Evolutionary conservation across 2,888 invertebrate genomes (phyloP), one percentile per base, ranked within the genome.

Genomic region (Gisinianus flammeolus): DNA sequence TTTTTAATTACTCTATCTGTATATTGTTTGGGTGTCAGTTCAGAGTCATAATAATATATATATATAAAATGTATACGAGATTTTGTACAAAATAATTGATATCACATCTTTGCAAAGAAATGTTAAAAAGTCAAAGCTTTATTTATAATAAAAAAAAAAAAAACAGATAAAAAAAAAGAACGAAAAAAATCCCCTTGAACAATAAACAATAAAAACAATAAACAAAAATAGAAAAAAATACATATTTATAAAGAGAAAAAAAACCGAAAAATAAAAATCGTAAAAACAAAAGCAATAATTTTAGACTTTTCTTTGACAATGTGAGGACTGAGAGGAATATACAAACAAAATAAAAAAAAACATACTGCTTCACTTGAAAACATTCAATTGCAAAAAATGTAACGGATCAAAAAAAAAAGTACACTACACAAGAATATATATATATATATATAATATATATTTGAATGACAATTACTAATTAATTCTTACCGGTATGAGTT

Each of bases 401-500:
- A 44, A 44, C 44, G 19, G 19, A 44, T 44, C 44, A 44, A 44
- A 44, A 44, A 4, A n/a, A n/a, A n/a, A n/a, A n/a, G n/a, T n/a
- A n/a, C n/a, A n/a, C n/a, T n/a, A n/a, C n/a, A n/a, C n/a, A n/a
- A n/a, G n/a, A n/a, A n/a, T n/a, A n/a, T n/a, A n/a, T n/a, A n/a
- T n/a, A n/a, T n/a, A n/a, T n/a, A n/a, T n/a, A n/a, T n/a, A n/a
- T n/a, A n/a, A n/a, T n/a, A n/a, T n/a, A n/a, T n/a, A n/a, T n/a
- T n/a, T n/a, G n/a, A n/a, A n/a, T n/a, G n/a, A n/a, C n/a, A n/a
- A n/a, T n/a, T n/a, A n/a, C n/a, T n/a, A n/a, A n/a, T 4, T 12
- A 44, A 44, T 12, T 16, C 44, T 4, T 2, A 44, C 95, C 94
- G 0, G 96, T 96, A 87, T 97, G 96, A 4, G 97, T 96, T 77